These are phyloP conservation scores for Anoplophora glabripennis DNA, from an alignment of 1,140 invertebrate genomes.

Conservation along the genomic window DNA sequence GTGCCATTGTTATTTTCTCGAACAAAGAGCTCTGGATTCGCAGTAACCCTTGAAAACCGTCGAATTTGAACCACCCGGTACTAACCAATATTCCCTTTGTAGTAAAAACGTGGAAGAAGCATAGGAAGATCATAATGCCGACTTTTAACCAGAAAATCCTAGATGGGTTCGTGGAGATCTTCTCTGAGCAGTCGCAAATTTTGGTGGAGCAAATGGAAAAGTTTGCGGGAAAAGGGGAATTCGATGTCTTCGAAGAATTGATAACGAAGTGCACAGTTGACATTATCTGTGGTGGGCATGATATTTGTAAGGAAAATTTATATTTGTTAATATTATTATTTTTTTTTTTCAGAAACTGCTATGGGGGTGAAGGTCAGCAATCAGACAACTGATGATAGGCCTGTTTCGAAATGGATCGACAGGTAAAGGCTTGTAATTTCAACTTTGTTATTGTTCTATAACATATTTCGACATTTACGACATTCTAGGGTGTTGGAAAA, in stretches of 20 bases:
- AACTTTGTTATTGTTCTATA: too few species aligned
- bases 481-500: conserved; percentile 27
- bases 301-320: not conserved
- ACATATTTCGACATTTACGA: too few species aligned
- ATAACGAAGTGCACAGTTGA: conserved; percentile 69
- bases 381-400: conserved; percentile 66
- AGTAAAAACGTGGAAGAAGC: conserved; percentile 66
- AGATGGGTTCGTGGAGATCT: conserved; percentile 68
- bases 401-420: conserved; percentile 40
- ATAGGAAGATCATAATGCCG: conserved; percentile 70
- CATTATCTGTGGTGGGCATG: conserved; percentile 66
- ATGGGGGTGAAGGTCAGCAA: conserved; percentile 75
- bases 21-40: too few species aligned
- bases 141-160: conserved; percentile 76
- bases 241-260: conserved; percentile 63
- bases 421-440: conserved; percentile 49
- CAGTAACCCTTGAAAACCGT: too few species aligned
- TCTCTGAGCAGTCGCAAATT: conserved; percentile 63
- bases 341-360: conserved; percentile 64
- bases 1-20: too few species aligned
- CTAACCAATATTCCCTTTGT: conserved; percentile 25
- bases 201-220: conserved; percentile 58
- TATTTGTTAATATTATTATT: not conserved
- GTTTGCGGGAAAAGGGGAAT: conserved; percentile 46
- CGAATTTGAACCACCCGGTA: too few species aligned